Evolutionary conservation across 1,140 invertebrate species (phyloP).

Genomic region (Cydia splendana): DNA sequence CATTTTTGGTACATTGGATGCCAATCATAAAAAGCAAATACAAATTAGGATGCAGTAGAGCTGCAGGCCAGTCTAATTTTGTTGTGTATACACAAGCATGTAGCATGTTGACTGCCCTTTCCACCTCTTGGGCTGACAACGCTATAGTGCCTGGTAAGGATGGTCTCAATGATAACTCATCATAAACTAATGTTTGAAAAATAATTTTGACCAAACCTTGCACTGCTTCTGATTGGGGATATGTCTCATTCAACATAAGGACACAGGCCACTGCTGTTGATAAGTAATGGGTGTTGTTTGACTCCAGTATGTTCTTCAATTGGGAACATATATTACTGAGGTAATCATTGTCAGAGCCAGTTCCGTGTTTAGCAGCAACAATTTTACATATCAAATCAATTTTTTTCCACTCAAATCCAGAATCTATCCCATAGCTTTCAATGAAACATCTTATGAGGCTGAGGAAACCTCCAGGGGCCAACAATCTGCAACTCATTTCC

Average conservation of each 20-base stretch:
- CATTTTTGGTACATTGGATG: constrained; percentile 53
- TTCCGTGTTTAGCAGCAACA: constrained; percentile 80
- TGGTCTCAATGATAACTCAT: constrained; percentile 45
- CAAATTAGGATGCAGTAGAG: constrained; percentile 58
- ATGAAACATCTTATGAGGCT: constrained; percentile 83
- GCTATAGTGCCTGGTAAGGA: constrained; percentile 64
- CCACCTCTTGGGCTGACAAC: constrained; percentile 68
- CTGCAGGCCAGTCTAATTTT: constrained; percentile 54
- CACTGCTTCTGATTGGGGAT: constrained; percentile 66
- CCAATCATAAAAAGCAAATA: constrained; percentile 62
- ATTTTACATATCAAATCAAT: constrained; percentile 84
- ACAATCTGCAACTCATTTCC: constrained; percentile 81
- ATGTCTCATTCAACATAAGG: constrained; percentile 77
- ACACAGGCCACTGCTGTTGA: constrained; percentile 80
- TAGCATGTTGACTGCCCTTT: constrained; percentile 69
- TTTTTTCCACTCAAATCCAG: constrained; percentile 83
- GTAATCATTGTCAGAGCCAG: constrained; percentile 79
- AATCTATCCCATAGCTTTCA: constrained; percentile 79
- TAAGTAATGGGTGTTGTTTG: constrained; percentile 72
- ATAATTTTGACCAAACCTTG: constrained; percentile 73
- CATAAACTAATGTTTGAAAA: constrained; percentile 66
- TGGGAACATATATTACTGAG: constrained; percentile 77
- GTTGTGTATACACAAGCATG: constrained; percentile 65
- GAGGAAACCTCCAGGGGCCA: constrained; percentile 81
- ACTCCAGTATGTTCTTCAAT: constrained; percentile 72